Base-by-base conservation (phyloP, 2,888 invertebrate genomes). In the Mesorhabditis sp. region DNA sequence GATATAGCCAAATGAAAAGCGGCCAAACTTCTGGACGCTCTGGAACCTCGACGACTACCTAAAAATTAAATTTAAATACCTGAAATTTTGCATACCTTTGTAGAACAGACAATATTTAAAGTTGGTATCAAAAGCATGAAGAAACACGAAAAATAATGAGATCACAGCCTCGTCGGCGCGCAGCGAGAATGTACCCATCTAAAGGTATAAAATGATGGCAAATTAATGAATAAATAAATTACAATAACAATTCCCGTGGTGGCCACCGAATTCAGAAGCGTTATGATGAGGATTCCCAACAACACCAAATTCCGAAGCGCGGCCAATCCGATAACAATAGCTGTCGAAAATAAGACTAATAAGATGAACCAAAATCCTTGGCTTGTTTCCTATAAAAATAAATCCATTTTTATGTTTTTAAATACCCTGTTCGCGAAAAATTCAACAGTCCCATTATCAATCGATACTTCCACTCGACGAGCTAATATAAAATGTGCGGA, bases 231-330 rank as follows among this genome's bases (percentile, higher is more conserved):
- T 50, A 13, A 50, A 13, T 50, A 50, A 50, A n/a, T 13, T 50
- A 50, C 58, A 50, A 50, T 50, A 50, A 50, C n/a, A 50, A 50
- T 50, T 50, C 58, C 58, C 58, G 58, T 50, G n/a, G 58, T 13
- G 7, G n/a, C 7, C 7, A 50, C 58, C 58, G 58, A 50, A 50
- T 50, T 50, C 58, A 50, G 7, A 10, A n/a, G 7, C 58, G 58
- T 13, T 10, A 10, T 13, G 10, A 50, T 50, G 1, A 50, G 58
- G n/a, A 50, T 50, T n/a, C 10, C 58, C n/a, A n/a, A 50, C 7
- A 50, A n/a, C 7, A n/a, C 58, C 7, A 50, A 13, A n/a, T 50
- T 50, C 10, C 58, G 58, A 50, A 50, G 58, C 7, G 58, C n/a
- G 58, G n/a, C 7, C 10, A 50, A n/a, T 13, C 10, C 7, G 58